These are phyloP conservation scores for Brachypterus glaber DNA, from an alignment of 2,888 invertebrate species.

Conservation along the genomic window DNA sequence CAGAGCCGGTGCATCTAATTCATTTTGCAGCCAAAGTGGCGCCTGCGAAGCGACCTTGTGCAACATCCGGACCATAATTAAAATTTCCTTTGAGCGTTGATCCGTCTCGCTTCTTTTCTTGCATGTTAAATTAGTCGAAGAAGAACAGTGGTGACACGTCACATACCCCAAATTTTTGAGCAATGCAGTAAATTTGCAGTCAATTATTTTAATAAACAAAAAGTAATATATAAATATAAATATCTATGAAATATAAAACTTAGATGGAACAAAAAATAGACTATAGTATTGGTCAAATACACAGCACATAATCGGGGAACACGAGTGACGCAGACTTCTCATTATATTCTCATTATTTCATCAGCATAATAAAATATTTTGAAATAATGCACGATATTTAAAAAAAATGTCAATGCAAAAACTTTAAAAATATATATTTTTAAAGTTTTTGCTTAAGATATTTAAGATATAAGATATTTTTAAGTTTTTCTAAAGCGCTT, in stretches of 20 bases:
- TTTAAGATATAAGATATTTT: background rate
- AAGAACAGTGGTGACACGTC: constrained; percentile 11
- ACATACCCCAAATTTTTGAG: constrained; percentile 11
- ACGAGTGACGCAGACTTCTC: no score
- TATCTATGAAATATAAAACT: no score
- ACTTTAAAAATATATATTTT: no score
- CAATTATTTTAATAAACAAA: background rate
- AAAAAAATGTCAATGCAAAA: no score
- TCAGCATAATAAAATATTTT: no score
- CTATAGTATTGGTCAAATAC: no score
- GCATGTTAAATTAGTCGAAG: constrained; percentile 1
- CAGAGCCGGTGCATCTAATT: constrained; percentile 35
- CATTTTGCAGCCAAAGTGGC: constrained; percentile 35
- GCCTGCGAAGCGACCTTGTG: constrained; percentile 29
- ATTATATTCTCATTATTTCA: no score
- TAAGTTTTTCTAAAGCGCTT: background rate
- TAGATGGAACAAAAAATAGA: no score
- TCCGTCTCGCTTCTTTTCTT: constrained; percentile 10
- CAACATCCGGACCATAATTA: constrained; percentile 31
- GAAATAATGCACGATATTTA: no score
- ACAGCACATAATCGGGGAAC: no score
- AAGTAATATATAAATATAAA: no score
- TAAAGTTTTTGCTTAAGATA: background rate
- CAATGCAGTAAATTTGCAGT: no score
- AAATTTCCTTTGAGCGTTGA: constrained; percentile 12